A percentile compares a stretch with the other conserved stretches of the same genome.
These are phyloP conservation scores for Onychomys leucogaster DNA, from an alignment of 2,797 vertebrate genomes.

Conservation along the genomic window DNA sequence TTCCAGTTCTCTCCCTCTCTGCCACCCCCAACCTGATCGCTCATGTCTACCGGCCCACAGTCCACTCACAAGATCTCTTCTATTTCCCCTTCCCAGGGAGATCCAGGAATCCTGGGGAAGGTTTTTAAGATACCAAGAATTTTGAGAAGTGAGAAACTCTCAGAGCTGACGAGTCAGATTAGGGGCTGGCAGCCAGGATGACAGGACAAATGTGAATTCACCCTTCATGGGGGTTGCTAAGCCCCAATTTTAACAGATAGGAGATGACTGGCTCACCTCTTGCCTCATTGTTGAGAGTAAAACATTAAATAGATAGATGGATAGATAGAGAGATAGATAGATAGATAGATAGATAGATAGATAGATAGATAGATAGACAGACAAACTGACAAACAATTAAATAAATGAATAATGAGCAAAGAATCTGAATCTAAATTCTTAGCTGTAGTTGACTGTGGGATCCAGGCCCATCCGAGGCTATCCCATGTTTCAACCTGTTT, in stretches of 20 bases:
- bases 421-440: constrained; percentile 54
- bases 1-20: not conserved
- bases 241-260: not conserved
- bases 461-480: too few relatives aligned
- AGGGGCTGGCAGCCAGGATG: not conserved
- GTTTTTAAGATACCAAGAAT: not conserved
- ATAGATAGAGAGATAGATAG: too few relatives aligned
- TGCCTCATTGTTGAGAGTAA: not conserved
- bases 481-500: too few relatives aligned
- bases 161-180: not conserved
- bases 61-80: not conserved
- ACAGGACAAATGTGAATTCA: not conserved
- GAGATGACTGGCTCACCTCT: not conserved
- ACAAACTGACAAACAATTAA: too few relatives aligned
- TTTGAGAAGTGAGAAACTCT: not conserved
- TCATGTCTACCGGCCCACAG: not conserved
- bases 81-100: not conserved
- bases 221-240: not conserved
- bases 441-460: not conserved
- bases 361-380: too few relatives aligned
- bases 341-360: too few relatives aligned
- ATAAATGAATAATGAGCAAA: not conserved
- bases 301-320: not conserved
- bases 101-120: not conserved
- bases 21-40: not conserved